Base-by-base conservation (phyloP, 2,888 invertebrate genomes). In the Bimastos eiseni region DNA sequence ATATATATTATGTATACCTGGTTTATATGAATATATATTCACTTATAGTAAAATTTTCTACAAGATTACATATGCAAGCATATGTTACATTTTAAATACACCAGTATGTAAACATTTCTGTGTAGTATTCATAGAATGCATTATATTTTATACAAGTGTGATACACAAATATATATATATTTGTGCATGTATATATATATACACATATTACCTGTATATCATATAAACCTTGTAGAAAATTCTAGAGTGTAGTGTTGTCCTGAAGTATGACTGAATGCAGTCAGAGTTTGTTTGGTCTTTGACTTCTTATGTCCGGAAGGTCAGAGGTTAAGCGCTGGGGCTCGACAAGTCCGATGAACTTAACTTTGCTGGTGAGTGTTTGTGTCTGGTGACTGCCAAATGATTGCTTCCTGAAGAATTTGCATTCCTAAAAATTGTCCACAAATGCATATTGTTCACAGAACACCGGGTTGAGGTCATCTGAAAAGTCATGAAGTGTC, bases 11-110 rank as follows among this genome's bases (percentile, higher is more conserved):
- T 70, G 70, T 55, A 70, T 70, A 70, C 70, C n/a, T 70, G 70
- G 70, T 70, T n/a, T 70, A n/a, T 70, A 70, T 70, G n/a, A 8
- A n/a, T 70, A 70, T 70, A 70, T 70, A 70, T 70, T 70, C 70
- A 70, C n/a, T n/a, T n/a, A 70, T 8, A 70, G 70, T 70, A 70
- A 70, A 70, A n/a, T n/a, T 70, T n/a, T 70, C n/a, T 70, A n/a
- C n/a, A 70, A 70, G n/a, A 70, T 70, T 70, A n/a, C 70, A 70
- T 70, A 70, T 70, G 70, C n/a, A 70, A 70, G n/a, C 70, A 70
- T 70, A 55, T 55, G 17, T 70, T 70, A 70, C 17, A 17, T 17
- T 41, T 49, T 13, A 70, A 8, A 30, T 30, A 30, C n/a, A 70
- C 70, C 70, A 70, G 70, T 70, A 70, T 70, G 70, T 70, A 70